Evolutionary conservation across 2,113 vertebrate genomes (phyloP), one percentile per base, ranked within the genome.

Genomic region (Pyxicephalus adspersus): DNA sequence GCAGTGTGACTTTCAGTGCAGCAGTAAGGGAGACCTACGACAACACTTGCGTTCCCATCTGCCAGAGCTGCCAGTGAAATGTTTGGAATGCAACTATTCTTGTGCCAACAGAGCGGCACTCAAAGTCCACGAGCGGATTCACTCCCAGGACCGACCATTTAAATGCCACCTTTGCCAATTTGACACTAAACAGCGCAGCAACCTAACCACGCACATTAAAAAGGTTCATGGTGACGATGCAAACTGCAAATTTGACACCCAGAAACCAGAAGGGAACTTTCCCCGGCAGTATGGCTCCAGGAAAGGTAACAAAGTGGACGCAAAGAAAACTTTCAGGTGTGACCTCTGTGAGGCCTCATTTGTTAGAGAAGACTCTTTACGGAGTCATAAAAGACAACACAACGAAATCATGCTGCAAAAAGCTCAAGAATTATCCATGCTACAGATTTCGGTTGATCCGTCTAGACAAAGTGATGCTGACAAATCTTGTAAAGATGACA

Each of bases 351-450:
- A 94, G 0, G 97, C 97, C 0, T 95, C 95, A 0, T 99, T 99
- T 52, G 98, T 99, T 25, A 86, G 98, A 51, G 97, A 97, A 83
- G 98, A 99, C 77, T 98, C 97, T 0, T 93, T 99, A 4, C 92
- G 97, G 60, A 99, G 97, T 86, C 98, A 99, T 88, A 94, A 92
- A 82, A 94, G 96, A 85, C 98, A 99, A 67, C 98, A 99, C 87
- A 87, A 91, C 5, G 92, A 94, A 66, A 83, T 91, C 67, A 83
- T 45, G 3, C 87, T 88, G 3, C 55, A n/a, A 2, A 92, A 92
- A 84, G 60, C 0, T 74, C 5, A 58, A 0, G 90, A 91, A 0
- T 86, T 91, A 80, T 84, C 91, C 0, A 89, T 94, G 2, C 84
- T 95, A 0, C 95, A 94, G 84, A 85, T 95, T 0, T 89, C 91